Evolutionary conservation across 2,888 invertebrate genomes (phyloP).

Genomic region (Heteropelma amictum): DNA sequence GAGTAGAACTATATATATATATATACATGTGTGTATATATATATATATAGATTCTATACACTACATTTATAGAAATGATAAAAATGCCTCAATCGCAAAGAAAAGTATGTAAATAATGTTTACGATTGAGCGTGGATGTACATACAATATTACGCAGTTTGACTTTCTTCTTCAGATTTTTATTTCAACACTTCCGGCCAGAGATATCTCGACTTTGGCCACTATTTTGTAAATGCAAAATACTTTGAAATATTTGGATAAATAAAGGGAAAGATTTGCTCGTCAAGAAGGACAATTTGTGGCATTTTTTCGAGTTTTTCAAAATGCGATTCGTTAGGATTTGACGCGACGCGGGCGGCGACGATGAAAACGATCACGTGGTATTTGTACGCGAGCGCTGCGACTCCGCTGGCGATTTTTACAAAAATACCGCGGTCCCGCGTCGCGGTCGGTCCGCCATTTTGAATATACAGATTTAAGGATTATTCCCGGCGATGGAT

Average conservation of each 20-base stretch:
- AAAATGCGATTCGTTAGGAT: too few relatives aligned
- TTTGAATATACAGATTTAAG: too few relatives aligned
- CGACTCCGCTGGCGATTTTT: too few relatives aligned
- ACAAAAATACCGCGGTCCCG: too few relatives aligned
- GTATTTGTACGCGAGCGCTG: too few relatives aligned
- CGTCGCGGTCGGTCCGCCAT: too few relatives aligned
- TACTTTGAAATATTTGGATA: neutral
- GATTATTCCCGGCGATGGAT: too few relatives aligned
- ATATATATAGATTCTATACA: too few relatives aligned
- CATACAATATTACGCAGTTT: neutral
- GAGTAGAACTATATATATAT: neutral
- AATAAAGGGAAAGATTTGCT: neutral
- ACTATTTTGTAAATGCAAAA: neutral
- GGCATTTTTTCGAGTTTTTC: too few relatives aligned
- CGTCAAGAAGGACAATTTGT: too few relatives aligned
- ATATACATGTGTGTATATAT: conserved; percentile 6
- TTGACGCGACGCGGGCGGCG: too few relatives aligned
- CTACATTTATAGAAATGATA: conserved; percentile 7
- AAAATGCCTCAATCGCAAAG: conserved; percentile 5
- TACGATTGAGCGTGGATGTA: conserved; percentile 30
- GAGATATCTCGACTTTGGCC: neutral
- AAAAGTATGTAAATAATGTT: conserved; percentile 49
- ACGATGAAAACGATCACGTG: too few relatives aligned
- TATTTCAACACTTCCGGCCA: neutral
- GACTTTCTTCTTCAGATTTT: neutral